These are phyloP conservation scores for Acinonyx jubatus DNA, from an alignment of 2,113 vertebrate genomes.

Conservation along the genomic window DNA sequence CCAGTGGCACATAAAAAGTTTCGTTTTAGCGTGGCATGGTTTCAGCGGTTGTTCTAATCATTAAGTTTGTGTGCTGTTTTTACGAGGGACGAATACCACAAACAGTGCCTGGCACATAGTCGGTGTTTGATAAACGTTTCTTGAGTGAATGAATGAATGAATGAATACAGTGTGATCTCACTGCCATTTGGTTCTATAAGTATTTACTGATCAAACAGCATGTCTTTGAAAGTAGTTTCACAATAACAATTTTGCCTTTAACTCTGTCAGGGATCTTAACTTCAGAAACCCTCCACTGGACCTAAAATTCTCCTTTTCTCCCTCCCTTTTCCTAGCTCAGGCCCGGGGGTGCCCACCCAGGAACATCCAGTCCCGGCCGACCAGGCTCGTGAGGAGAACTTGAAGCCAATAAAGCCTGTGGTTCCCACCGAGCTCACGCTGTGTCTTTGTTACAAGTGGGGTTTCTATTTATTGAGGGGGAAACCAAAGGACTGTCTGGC, in stretches of 20 bases:
- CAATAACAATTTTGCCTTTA: not conserved
- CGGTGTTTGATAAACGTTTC: not conserved
- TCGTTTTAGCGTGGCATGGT: fast-evolving
- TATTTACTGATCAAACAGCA: not conserved
- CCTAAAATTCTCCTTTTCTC: constrained; percentile 50
- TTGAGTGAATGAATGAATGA: not conserved
- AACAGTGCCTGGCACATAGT: not conserved
- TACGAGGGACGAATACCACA: not conserved
- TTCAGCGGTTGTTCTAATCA: not conserved
- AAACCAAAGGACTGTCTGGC: not conserved
- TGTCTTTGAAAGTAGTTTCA: not conserved
- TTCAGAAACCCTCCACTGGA: not conserved
- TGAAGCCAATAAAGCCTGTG: constrained; percentile 64
- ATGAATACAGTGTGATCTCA: too few relatives aligned
- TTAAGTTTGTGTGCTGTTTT: not conserved
- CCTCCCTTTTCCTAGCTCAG: constrained; percentile 78
- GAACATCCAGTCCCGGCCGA: constrained; percentile 77
- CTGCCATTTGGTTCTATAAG: not conserved
- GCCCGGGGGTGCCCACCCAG: constrained; percentile 74
- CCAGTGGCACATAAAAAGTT: not conserved
- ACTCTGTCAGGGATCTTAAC: not conserved
- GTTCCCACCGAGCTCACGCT: not conserved
- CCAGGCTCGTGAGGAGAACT: constrained; percentile 80
- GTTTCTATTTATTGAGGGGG: constrained; percentile 63
- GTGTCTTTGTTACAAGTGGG: constrained; percentile 39